Evolutionary conservation across 2,888 invertebrate species (phyloP), one percentile per base, ranked within the genome.

Genomic region (Melangyna quadrimaculata): DNA sequence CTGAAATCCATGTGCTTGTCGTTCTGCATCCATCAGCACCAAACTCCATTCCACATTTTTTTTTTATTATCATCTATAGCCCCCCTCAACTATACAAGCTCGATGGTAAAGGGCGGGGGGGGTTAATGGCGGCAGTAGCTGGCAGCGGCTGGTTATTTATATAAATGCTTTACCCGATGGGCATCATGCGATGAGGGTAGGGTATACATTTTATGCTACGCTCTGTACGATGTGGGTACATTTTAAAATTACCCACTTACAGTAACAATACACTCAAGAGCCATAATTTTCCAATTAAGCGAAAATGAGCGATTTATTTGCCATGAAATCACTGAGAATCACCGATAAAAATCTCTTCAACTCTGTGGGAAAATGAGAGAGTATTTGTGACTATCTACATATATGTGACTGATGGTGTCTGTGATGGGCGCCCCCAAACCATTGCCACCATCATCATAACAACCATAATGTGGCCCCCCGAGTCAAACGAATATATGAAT

Each of bases 281-380:
- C 90, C 90, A 91, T 91, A 91, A 91, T 92, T 91, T 92, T 92
- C 92, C 91, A 92, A 91, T 92, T 91, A 91, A 91, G 91, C 90
- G 91, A 91, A 91, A 92, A 91, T 91, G 92, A 92, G 91, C 91
- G 91, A 91, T 91, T 92, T 92, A 91, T 91, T 91, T 91, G 92
- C 91, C 91, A 92, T 92, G 90, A 92, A 91, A 91, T 91, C 91
- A 91, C 91, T 91, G 91, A 92, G 91, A 91, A 91, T 91, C 91
- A 89, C 89, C 90, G 92, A 91, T 91, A 91, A 91, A 91, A 91
- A 91, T 91, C 92, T 91, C 90, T 91, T 90, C 90, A 90, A 57
- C 73, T 73, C 69, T 77, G 17, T 82, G 84, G n/a, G n/a, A n/a
- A n/a, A n/a, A n/a, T 87, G 22, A 45, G 48, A 79, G 40, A 59